Base-by-base conservation (phyloP, 2,113 vertebrate genomes). In the Chloroceryle aenea region DNA sequence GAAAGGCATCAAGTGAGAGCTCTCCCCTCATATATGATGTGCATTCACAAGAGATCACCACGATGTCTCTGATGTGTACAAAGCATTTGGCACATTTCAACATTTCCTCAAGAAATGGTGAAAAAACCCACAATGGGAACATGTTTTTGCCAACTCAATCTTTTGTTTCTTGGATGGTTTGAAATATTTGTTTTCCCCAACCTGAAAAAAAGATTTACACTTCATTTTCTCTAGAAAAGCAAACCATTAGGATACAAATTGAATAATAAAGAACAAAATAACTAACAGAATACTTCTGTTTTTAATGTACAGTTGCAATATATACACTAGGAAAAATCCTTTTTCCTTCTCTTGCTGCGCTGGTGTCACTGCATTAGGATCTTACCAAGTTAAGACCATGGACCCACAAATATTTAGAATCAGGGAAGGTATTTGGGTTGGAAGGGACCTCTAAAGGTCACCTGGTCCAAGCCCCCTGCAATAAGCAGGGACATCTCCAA, bases 51-150 rank as follows among this genome's bases (percentile, higher is more conserved):
- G 22, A 77, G 21, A 62, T 9, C 8, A 40, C 10, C 22, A 14
- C 7, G 36, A 26, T 18, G 13, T 32, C 5, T 80, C 14, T 61
- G 13, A 22, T 0, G 2, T 8, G 2, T 21, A 52, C 23, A 88
- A 84, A 45, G 29, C n/a, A 53, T 23, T 56, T 52, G 80, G 9
- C 4, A 26, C 8, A 56, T 27, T 30, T 32, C 18, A 71, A 14
- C 34, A 45, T 36, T 87, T 83, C 4, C 56, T 53, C 27, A 43
- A 73, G 27, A 80, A 80, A 48, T 30, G 19, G 50, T 22, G 29
- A 25, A 67, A 81, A 56, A 43, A 1, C 0, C 3, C 8, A 7
- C 14, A 27, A 8, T 1, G 1, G 12, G 17, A 45, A 42, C 18
- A 11, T 26, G 55, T 58, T 89, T n/a, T 9, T 22, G 29, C 12